phyloP scores from a whole-genome alignment of 2,113 vertebrate species.

The Equus quagga region DNA sequence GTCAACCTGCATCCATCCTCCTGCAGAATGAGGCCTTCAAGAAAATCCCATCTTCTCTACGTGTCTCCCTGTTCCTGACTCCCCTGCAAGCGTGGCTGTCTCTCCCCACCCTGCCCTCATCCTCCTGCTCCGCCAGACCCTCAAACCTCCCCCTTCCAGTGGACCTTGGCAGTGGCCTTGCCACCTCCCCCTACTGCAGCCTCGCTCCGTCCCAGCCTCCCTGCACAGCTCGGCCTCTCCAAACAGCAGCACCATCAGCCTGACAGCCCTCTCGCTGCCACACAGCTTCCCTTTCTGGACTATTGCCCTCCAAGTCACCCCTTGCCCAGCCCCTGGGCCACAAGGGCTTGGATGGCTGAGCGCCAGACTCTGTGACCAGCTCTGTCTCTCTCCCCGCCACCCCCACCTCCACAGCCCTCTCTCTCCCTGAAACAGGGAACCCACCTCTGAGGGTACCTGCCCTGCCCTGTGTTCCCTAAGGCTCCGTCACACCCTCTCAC shows the following conservation, averaged over 20 bases:
- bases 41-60: not conserved
- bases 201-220: not conserved
- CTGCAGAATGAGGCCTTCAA: not conserved
- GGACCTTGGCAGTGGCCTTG: not conserved
- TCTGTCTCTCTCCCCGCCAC: not conserved
- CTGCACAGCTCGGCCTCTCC: not conserved
- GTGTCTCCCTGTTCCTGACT: not conserved
- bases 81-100: no score
- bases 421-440: not conserved
- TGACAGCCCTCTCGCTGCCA: not conserved
- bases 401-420: not conserved
- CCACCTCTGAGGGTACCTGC: not conserved
- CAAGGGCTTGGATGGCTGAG: not conserved
- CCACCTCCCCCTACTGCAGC: not conserved
- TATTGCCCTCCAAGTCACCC: not conserved
- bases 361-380: not conserved
- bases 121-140: not conserved
- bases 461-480: not conserved
- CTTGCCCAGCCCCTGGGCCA: not conserved
- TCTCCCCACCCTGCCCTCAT: not conserved
- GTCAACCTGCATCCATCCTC: not conserved
- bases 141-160: not conserved
- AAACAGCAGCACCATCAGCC: not conserved
- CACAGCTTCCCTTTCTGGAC: not conserved
- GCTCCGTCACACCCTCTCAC: not conserved